phyloP scores from a whole-genome alignment of 2,113 vertebrate species.

The Psittacara wagleri region DNA sequence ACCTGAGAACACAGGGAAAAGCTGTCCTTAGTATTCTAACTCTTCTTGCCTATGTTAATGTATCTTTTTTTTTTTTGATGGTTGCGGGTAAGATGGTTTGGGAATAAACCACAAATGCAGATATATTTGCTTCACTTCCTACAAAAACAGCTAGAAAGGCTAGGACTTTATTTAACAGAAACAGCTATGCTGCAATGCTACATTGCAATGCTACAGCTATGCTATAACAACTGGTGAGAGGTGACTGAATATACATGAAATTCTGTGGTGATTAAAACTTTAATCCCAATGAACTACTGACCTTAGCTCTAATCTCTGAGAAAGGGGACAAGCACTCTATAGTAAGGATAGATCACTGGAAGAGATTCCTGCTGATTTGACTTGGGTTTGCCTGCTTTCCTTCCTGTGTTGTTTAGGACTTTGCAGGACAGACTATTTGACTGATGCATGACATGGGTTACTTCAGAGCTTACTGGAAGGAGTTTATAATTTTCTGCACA shows the following conservation, averaged over 20 bases:
- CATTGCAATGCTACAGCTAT: not conserved
- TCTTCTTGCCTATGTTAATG: not conserved
- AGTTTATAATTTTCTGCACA: not conserved
- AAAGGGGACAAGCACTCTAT: not conserved
- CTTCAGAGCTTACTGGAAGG: not conserved
- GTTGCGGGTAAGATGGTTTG: not conserved
- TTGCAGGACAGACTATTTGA: not conserved
- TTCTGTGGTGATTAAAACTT: not conserved
- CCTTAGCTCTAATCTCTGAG: not conserved
- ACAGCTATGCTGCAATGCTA: not conserved
- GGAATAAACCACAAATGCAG: not conserved
- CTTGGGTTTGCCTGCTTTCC: not conserved
- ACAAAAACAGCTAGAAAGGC: not conserved
- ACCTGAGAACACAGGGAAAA: not conserved
- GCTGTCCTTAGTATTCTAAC: not conserved
- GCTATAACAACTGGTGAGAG: not conserved
- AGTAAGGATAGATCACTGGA: not conserved
- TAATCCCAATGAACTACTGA: not conserved
- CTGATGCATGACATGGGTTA: not conserved
- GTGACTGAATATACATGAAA: not conserved
- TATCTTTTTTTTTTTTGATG: not conserved
- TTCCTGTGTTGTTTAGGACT: not conserved
- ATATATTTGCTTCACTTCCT: not conserved
- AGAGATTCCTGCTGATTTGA: not conserved
- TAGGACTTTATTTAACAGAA: not conserved